Evolutionary conservation across 2,113 vertebrate species (phyloP), one percentile per base, ranked within the genome.

Genomic region (Triplophysa dalaica): DNA sequence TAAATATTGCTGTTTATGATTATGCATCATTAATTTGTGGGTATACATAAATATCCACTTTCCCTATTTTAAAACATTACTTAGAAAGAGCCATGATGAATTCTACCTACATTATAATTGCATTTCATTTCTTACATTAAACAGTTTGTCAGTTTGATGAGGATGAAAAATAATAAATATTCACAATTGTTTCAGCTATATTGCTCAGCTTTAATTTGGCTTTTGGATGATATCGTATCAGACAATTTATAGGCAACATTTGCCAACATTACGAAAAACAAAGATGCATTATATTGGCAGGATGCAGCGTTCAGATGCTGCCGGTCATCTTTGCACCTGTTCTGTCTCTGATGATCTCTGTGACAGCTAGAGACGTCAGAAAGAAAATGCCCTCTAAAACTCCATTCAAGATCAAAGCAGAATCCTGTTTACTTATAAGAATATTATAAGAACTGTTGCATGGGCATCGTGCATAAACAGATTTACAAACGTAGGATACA

Each of bases 381-480:
- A 65, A 52, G 74, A 65, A 14, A 75, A 65, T 65, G 26, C 74
- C 74, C 61, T 61, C 2, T 33, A 76, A 65, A 21, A 45, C 74
- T 54, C 45, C 45, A 76, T 16, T 76, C 50, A 76, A 76, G 61
- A 76, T 52, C 74, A 76, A 76, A 38, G 26, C 17, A 65, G 45
- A 76, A 63, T 56, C 50, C 6, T 19, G 19, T 72, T 33, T 5
- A 72, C 26, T 48, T 76, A 22, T 43, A 61, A 64, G 29, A 76
- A 76, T 64, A 52, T 14, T 29, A 33, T 63, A 10, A 65, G 63
- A 33, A 76, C 60, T 75, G 54, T 56, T 62, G 22, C 56, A 11
- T 29, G 61, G 61, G 74, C 64, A 8, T 62, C 38, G 60, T 76
- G 14, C 17, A 16, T 48, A 8, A 14, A 45, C 38, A 24, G 38